Evolutionary conservation across 92 coral and sea anemone genomes (phyloP), one percentile per base, ranked within the genome.

Genomic region (Umimayanthus kanabou): DNA sequence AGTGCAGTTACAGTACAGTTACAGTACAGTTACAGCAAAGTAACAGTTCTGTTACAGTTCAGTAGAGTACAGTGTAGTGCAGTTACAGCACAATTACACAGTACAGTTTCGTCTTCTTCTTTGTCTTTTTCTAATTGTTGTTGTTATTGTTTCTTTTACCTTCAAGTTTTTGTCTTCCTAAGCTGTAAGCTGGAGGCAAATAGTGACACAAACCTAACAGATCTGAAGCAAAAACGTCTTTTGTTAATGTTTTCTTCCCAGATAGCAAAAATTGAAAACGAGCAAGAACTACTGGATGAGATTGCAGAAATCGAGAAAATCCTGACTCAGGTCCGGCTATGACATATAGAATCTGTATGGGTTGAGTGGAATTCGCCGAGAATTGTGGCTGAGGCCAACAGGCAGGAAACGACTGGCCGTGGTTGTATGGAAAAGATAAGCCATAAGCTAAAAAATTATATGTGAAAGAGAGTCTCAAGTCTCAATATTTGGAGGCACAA

Each of bases 261-360:
- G 96, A 86, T 93, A 61, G 88, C 91, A 77, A 96, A 95, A 85
- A 79, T 95, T 78, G 75, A 87, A 55, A 82, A 83, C 65, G 96
- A 93, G 58, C 85, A 90, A n/a, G 95, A 92, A 65, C 72, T 88
- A 28, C n/a, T 90, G 39, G 90, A 81, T 39, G 97, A 94, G 76
- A 94, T 94, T 9, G 47, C 87, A 16, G 95, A 94, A 85, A 76
- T 93, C 15, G 93, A 94, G 85, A 70, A 87, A 4, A 49, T 89
- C 15, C 70, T 90, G 50, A 73, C 90, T 26, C 92, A 89, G 39
- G 79, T 87, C 40, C 61, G 87, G 53, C 87, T 83, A 26, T 83
- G 30, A 64, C 43, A 42, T 6, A 47, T 2, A 69, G n/a, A 28
- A 20, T 64, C 26, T 25, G 20, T 49, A 79, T 37, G 42, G 18